A percentile compares a stretch with the other conserved stretches of the same genome.
These are phyloP conservation scores for Rhyacophila evoluta DNA, from an alignment of 2,888 invertebrate genomes.

Conservation along the genomic window DNA sequence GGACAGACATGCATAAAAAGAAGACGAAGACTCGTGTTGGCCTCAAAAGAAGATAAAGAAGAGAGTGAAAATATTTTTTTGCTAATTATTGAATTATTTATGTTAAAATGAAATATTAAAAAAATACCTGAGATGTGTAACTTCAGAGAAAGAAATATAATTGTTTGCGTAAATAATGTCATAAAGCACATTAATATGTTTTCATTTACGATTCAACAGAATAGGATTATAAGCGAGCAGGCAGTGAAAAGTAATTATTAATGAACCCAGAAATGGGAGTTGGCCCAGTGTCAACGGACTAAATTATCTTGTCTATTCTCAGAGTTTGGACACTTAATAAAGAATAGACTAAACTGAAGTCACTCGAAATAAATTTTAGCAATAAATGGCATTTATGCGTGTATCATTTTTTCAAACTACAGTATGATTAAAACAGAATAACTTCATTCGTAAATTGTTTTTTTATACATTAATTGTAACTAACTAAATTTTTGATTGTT, in stretches of 20 bases:
- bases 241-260: conserved; percentile 38
- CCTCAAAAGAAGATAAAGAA: too few relatives aligned
- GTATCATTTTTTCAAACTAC: conserved; percentile 26
- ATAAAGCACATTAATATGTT: background rate
- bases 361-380: background rate
- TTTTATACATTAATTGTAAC: too few relatives aligned
- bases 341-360: background rate
- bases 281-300: conserved; percentile 48
- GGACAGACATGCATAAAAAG: too few relatives aligned
- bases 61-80: too few relatives aligned
- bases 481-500: too few relatives aligned
- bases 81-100: too few relatives aligned
- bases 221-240: conserved; percentile 43
- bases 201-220: conserved; percentile 31
- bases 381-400: background rate
- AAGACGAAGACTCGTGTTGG: too few relatives aligned
- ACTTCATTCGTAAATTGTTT: too few relatives aligned
- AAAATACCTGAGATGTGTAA: too few relatives aligned
- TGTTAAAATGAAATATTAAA: too few relatives aligned
- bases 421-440: too few relatives aligned
- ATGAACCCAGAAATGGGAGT: conserved; percentile 44
- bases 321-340: conserved; percentile 29
- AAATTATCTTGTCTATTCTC: conserved; percentile 42
- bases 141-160: too few relatives aligned
- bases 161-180: background rate